These are phyloP conservation scores for Serilophus lunatus DNA, from an alignment of 2,113 vertebrate species.

Conservation along the genomic window DNA sequence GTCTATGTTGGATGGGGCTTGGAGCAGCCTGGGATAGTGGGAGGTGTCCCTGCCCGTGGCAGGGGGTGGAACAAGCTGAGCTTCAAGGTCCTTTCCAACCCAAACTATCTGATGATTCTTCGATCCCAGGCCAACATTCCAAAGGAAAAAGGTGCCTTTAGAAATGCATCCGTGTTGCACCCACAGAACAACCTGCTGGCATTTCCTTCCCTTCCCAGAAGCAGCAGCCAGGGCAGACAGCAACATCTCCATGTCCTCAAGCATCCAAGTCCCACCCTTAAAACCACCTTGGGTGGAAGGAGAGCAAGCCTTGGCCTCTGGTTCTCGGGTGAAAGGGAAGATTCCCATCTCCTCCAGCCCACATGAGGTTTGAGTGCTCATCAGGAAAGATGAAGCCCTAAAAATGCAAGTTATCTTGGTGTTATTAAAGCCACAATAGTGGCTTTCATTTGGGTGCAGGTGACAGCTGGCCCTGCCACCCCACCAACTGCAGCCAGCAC, in stretches of 20 bases:
- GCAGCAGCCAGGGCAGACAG: background rate
- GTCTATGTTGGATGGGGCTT: accelerated
- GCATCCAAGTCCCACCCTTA: background rate
- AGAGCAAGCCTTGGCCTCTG: background rate
- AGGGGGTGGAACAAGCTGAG: background rate
- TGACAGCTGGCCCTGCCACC: background rate
- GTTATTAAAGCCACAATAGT: background rate
- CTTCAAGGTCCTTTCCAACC: background rate
- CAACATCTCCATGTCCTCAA: too few species aligned
- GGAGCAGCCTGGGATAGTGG: background rate
- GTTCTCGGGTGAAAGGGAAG: accelerated
- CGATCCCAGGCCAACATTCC: background rate
- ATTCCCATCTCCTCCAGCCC: background rate
- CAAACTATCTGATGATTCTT: background rate
- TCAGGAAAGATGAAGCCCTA: background rate
- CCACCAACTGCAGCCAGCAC: accelerated
- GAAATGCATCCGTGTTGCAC: background rate
- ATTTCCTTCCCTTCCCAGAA: background rate
- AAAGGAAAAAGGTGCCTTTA: background rate
- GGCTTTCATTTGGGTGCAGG: background rate
- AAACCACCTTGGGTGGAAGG: background rate
- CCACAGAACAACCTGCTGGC: background rate
- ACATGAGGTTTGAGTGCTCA: background rate
- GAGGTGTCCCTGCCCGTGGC: background rate
- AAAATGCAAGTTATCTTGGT: accelerated